Percentiles rank a stretch among this genome's conserved stretches.
phyloP scores from a whole-genome alignment of 2,797 vertebrate genomes.

The Ataeniobius toweri region DNA sequence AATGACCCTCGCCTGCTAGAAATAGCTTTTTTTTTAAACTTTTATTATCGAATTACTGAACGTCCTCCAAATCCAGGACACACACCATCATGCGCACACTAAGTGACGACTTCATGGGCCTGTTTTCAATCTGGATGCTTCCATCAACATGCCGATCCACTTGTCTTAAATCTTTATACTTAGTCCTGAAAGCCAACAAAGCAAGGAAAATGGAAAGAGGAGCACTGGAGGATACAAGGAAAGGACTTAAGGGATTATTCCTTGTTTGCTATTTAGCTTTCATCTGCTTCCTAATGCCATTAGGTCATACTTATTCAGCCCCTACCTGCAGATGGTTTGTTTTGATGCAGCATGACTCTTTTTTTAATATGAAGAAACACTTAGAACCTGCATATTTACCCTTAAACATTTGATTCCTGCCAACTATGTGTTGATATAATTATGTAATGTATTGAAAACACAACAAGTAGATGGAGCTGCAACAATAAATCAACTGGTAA shows the following conservation, averaged over 20 bases:
- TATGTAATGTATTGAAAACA: neutral
- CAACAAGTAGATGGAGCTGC: neutral
- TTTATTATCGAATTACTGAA: slow-evolving; percentile 41
- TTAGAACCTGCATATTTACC: neutral
- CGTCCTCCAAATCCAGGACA: slow-evolving; percentile 27
- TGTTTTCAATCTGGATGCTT: slow-evolving; percentile 73
- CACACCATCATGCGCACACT: slow-evolving; percentile 32
- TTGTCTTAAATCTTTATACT: slow-evolving; percentile 61
- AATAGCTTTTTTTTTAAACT: slow-evolving; percentile 10
- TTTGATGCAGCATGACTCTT: neutral
- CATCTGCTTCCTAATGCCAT: slow-evolving; percentile 43
- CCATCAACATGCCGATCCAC: slow-evolving; percentile 62
- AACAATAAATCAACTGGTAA: neutral
- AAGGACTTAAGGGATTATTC: slow-evolving; percentile 33
- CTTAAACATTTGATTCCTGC: neutral
- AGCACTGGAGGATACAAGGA: slow-evolving; percentile 18
- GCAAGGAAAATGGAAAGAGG: slow-evolving; percentile 1
- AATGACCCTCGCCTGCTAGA: neutral
- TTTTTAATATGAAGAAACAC: neutral
- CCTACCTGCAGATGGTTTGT: slow-evolving; percentile 4
- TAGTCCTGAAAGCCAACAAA: slow-evolving; percentile 49
- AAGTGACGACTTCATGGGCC: slow-evolving; percentile 55
- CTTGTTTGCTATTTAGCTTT: slow-evolving; percentile 30
- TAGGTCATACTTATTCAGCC: slow-evolving; percentile 12
- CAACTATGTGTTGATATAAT: neutral